phyloP scores from a whole-genome alignment of 2,888 invertebrate genomes.

The Drosophila kuntzei region DNA sequence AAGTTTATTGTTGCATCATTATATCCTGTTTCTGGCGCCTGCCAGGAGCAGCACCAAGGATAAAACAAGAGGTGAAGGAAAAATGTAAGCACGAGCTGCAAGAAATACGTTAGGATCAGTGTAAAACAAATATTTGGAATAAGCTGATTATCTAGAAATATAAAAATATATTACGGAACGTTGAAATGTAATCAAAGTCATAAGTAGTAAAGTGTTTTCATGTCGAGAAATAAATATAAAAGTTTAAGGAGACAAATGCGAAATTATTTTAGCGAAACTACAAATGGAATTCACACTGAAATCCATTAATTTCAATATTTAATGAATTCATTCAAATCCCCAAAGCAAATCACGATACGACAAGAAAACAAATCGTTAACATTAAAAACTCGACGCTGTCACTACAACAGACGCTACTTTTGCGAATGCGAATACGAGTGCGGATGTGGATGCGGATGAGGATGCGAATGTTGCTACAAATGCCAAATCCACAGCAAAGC shows the following conservation, averaged over 20 bases:
- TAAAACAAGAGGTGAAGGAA: constrained; percentile 12
- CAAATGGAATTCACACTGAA: constrained; percentile 26
- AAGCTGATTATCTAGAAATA: neutral
- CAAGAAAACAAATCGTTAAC: constrained; percentile 63
- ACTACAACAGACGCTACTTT: constrained; percentile 19
- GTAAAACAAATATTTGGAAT: constrained; percentile 3
- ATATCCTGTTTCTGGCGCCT: constrained; percentile 51
- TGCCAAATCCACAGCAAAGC: constrained; percentile 57
- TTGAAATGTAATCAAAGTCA: neutral
- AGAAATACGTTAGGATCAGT: constrained; percentile 12
- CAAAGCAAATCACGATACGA: constrained; percentile 48
- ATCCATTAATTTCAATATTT: constrained; percentile 64
- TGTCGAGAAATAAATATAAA: neutral
- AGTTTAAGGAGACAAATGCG: neutral
- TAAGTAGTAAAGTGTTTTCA: neutral
- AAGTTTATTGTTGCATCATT: constrained; percentile 67
- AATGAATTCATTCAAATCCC: constrained; percentile 51
- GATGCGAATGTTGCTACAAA: constrained; percentile 12
- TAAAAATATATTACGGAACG: neutral
- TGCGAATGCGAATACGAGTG: constrained; percentile 16
- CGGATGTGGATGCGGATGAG: constrained; percentile 21
- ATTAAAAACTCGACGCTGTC: constrained; percentile 53
- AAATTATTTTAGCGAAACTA: neutral
- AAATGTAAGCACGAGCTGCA: constrained; percentile 3
- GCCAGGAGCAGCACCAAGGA: constrained; percentile 36